Evolutionary conservation across 2,888 invertebrate species (phyloP), one percentile per base, ranked within the genome.

Genomic region (Abscondita cerata): DNA sequence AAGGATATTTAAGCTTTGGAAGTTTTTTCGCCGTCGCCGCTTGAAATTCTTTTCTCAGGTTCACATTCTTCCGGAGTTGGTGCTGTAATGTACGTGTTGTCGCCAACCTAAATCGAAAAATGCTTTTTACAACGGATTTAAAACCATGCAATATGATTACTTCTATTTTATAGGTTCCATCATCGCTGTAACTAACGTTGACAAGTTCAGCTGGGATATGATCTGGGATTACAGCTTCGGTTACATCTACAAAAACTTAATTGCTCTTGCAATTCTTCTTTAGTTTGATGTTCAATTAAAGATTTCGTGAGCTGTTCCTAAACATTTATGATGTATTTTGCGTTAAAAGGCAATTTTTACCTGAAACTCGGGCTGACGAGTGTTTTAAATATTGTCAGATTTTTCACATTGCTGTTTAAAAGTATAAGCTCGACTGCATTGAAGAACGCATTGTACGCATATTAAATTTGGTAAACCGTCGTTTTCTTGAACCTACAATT

Each of bases 361-460:
- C 74, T 81, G 81, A 74, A 81, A 82, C 69, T 81, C 81, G 76
- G 72, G 47, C 76, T 78, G 13, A 80, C 65, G 64, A 82, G 57
- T 78, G 75, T 36, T 78, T 74, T 36, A 83, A 46, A 79, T 81
- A 47, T 71, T 72, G 65, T 83, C 82, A 0, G 83, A 81, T 68
- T 80, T 81, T 73, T 82, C 82, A 66, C 83, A 83, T 68, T 80
- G 77, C 67, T 82, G 80, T 70, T 82, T 83, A 67, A 84, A 83
- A 18, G 83, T 81, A 67, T 82, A 83, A 1, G 83, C 82, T 60
- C 82, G 73, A 67, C 83, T 83, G 60, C 83, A 81, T 70, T 83
- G 82, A 6, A 83, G 68, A 31, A 83, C 81, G 69, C 83, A 84
- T 68, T 83, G 83, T n/a, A 83, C 80, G 66, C 83, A 84, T 76